Evolutionary conservation across 1,140 invertebrate species (phyloP), one percentile per base, ranked within the genome.

Genomic region (Metaphire vulgaris): DNA sequence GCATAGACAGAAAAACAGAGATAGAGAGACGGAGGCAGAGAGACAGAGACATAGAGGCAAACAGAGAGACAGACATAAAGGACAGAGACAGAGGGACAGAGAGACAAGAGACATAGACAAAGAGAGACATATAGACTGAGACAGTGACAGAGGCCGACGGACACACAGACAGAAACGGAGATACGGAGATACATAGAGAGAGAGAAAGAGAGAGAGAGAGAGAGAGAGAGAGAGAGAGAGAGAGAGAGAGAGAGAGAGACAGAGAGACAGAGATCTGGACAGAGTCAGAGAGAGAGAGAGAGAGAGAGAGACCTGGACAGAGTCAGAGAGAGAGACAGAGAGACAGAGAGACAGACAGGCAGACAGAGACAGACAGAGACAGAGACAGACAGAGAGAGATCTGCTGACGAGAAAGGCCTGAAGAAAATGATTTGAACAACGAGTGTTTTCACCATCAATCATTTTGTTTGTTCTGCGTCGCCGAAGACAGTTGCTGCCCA

Each of bases 291-390:
- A n/a, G n/a, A n/a, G n/a, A n/a, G n/a, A n/a, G n/a, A n/a, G n/a
- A n/a, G n/a, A n/a, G 67, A 28, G 67, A 28, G 67, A 28, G 67
- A 28, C 6, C 2, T 6, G 14, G 67, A 28, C n/a, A 28, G 67
- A 28, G 67, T 12, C n/a, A 28, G 67, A 31, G n/a, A 69, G 67
- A 31, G 67, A 31, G 67, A 31, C 2, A 69, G n/a, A 69, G 31
- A 31, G 31, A 31, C 2, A 26, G 67, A 69, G n/a, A 31, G n/a
- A 69, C 67, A 69, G n/a, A 69, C 2, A 69, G 6, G 26, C 2
- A 69, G n/a, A 69, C 67, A 69, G n/a, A 69, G n/a, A 12, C 2
- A 69, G n/a, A 69, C 67, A 69, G n/a, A 69, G n/a, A 69, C 67
- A 69, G n/a, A 69, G n/a, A 69, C 67, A 69, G n/a, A 69, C 2